phyloP scores from a whole-genome alignment of 2,888 invertebrate genomes.

The Cantharis rufa region DNA sequence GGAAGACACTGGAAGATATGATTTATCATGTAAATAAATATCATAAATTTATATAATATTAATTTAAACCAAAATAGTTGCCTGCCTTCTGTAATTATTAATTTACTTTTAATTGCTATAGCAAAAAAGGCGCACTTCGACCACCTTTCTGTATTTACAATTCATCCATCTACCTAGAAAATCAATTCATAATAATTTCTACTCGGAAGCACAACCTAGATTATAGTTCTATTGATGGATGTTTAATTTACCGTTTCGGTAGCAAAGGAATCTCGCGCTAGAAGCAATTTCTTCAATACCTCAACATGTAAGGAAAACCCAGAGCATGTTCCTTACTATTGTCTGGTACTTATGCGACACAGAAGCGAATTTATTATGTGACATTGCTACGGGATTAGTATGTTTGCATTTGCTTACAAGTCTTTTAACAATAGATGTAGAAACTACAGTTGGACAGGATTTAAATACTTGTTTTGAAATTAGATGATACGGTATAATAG shows the following conservation, averaged over 20 bases:
- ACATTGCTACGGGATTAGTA: slow-evolving; percentile 39
- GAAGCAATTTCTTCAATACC: slow-evolving; percentile 35
- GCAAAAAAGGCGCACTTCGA: not conserved
- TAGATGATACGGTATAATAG: slow-evolving; percentile 2
- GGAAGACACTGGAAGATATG: too few relatives aligned
- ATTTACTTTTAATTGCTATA: not conserved
- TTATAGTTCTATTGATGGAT: slow-evolving; percentile 45
- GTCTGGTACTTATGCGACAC: slow-evolving; percentile 45
- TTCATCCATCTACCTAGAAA: slow-evolving; percentile 12
- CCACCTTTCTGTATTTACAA: slow-evolving; percentile 17
- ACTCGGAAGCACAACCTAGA: slow-evolving; percentile 39
- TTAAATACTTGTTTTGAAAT: slow-evolving; percentile 30
- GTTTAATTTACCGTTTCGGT: slow-evolving; percentile 49
- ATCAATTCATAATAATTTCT: slow-evolving; percentile 38
- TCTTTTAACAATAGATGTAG: slow-evolving; percentile 20
- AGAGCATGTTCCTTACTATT: slow-evolving; percentile 44
- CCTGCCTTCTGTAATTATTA: not conserved
- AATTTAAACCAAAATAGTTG: not conserved
- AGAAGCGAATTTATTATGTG: slow-evolving; percentile 43
- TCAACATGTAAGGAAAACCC: slow-evolving; percentile 20
- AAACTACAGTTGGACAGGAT: slow-evolving; percentile 22
- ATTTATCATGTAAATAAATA: too few relatives aligned
- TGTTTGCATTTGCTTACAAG: slow-evolving; percentile 33
- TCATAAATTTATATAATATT: too few relatives aligned
- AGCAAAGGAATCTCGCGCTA: slow-evolving; percentile 35